phyloP scores from a whole-genome alignment of 2,113 vertebrate species.

The Loxodonta africana region DNA sequence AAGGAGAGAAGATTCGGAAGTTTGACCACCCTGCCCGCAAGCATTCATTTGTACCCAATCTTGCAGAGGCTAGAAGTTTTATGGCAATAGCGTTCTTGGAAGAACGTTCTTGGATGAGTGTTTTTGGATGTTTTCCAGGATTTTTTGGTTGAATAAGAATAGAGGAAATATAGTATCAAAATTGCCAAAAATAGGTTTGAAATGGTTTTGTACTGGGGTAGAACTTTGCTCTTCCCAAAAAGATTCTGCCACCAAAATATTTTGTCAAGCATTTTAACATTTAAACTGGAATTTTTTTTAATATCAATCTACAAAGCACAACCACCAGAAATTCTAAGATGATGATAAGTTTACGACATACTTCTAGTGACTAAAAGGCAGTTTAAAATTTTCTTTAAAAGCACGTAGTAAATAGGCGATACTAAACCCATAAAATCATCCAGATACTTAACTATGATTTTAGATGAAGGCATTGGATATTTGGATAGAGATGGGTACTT shows the following conservation, averaged over 20 bases:
- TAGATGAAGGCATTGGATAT: neutral
- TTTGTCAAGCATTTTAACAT: constrained; percentile 34
- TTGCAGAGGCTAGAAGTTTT: constrained; percentile 41
- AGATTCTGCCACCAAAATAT: neutral
- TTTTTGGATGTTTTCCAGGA: constrained; percentile 51
- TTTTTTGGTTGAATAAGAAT: constrained; percentile 27
- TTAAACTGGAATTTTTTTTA: neutral
- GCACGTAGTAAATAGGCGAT: neutral
- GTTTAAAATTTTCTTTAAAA: constrained; percentile 33
- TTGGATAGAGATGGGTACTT: neutral
- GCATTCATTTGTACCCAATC: neutral
- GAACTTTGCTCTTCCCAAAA: neutral
- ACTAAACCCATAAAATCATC: neutral
- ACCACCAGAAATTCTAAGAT: constrained; percentile 46
- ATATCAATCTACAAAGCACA: constrained; percentile 3
- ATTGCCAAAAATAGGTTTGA: neutral
- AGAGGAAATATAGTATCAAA: neutral
- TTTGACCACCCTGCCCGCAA: neutral
- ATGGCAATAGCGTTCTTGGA: constrained; percentile 43
- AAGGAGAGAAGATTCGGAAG: neutral
- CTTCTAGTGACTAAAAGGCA: constrained; percentile 45
- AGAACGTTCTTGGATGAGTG: constrained; percentile 20
- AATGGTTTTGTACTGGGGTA: constrained; percentile 8
- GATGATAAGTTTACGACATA: constrained; percentile 22
- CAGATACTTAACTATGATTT: neutral